These are phyloP conservation scores for Tolmerus cingulatus DNA, from an alignment of 2,888 invertebrate species.

Conservation along the genomic window DNA sequence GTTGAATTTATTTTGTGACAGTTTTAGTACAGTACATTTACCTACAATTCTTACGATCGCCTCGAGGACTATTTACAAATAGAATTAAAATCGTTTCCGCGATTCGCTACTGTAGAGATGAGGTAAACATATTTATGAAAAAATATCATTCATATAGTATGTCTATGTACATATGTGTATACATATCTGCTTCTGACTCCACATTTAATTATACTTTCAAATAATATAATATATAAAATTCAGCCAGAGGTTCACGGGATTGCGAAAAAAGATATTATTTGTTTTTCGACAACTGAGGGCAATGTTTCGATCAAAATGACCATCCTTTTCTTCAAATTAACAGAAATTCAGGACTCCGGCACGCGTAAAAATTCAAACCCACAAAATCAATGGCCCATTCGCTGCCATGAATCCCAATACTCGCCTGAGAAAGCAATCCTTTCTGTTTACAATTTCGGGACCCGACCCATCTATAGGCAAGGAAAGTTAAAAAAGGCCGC, in stretches of 20 bases:
- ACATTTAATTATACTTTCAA: not conserved
- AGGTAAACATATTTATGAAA: too few species aligned
- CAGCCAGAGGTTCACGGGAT: not conserved
- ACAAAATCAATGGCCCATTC: constrained; percentile 31
- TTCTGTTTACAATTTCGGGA: not conserved
- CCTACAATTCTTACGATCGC: too few species aligned
- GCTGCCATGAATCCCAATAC: constrained; percentile 9
- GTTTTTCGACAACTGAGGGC: not conserved
- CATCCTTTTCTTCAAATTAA: not conserved
- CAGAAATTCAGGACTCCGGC: not conserved
- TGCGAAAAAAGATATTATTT: not conserved
- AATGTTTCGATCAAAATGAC: not conserved
- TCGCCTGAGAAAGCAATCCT: not conserved
- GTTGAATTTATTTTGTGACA: too few species aligned
- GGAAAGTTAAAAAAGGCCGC: not conserved
- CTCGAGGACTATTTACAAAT: too few species aligned
- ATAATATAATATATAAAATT: not conserved
- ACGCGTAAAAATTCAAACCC: not conserved
- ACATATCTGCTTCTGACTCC: not conserved
- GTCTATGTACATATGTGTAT: not conserved
- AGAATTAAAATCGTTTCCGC: too few species aligned
- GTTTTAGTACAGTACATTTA: too few species aligned
- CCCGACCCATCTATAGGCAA: not conserved
- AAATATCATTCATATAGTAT: not conserved
- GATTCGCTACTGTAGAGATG: too few species aligned